These are phyloP conservation scores for Psilopsiagon aymara DNA, from an alignment of 2,113 vertebrate genomes.

Conservation along the genomic window DNA sequence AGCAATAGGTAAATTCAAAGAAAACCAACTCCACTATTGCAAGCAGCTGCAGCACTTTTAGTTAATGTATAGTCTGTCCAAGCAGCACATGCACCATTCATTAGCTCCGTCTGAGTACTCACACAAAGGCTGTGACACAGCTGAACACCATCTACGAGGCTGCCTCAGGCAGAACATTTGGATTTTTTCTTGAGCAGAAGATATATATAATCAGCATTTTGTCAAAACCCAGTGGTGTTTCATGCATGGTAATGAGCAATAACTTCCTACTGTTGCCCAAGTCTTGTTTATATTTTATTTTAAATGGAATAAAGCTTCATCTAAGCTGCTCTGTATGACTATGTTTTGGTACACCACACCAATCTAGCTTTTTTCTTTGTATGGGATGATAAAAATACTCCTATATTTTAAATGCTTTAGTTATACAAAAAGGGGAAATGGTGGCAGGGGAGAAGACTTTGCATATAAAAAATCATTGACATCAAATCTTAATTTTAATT, in stretches of 20 bases:
- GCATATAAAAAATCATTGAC: background rate
- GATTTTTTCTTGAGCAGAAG: background rate
- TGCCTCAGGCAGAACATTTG: background rate
- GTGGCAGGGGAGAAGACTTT: background rate
- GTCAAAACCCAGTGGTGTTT: background rate
- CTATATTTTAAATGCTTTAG: background rate
- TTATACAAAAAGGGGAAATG: background rate
- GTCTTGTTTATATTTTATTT: background rate
- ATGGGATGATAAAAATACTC: background rate
- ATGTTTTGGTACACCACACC: background rate
- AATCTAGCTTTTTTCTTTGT: background rate
- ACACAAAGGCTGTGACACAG: background rate
- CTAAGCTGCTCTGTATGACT: background rate
- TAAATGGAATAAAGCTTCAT: background rate
- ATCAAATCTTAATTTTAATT: background rate
- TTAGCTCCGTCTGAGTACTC: background rate
- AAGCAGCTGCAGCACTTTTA: background rate
- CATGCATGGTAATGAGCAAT: background rate
- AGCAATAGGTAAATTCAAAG: background rate
- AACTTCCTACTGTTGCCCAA: background rate
- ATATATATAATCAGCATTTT: background rate
- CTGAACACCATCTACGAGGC: background rate
- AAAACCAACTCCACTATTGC: rapidly evolving
- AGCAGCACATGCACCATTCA: background rate
- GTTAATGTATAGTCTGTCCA: background rate